Base-by-base conservation (phyloP, 64 coral and sea anemone genomes). In the Trachythela sp. region DNA sequence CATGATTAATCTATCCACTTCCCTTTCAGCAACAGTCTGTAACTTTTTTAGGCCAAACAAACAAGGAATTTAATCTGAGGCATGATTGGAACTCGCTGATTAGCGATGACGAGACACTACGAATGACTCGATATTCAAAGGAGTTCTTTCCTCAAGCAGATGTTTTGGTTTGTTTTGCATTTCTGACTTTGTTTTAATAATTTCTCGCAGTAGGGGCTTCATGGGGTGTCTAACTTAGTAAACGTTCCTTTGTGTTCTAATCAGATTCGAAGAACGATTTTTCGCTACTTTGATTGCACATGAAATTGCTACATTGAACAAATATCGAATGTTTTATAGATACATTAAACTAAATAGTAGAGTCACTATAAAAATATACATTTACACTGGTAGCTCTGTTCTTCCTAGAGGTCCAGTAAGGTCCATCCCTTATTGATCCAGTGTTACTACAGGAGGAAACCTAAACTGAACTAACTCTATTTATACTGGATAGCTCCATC, bases 1-100 rank as follows among this genome's bases (percentile, higher is more conserved):
- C 59, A 31, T 31, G 30, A 2, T n/a, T 26, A 64, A 24, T n/a
- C n/a, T n/a, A 8, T 20, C 26, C 26, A 26, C 26, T 64, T 64
- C 56, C 56, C 24, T 64, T 64, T 64, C 56, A 64, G 56, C 56
- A 64, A 64, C 15, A 27, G 8, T 64, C 75, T 80, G 26, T 30
- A 37, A 39, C 20, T 80, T 80, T 39, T 90, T 39, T 70, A 99
- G 96, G 96, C 30, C 95, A 99, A 95, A 89, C 91, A 48, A 99
- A 99, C 77, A 99, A 99, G 89, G 96, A 99, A 88, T 99, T 99
- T 60, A 99, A 99, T 71, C 83, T 99, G 2, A 93, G 93, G 0
- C 96, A 99, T 91, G 96, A 99, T 86, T 99, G 96, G 96, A 99
- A 99, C 33, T 99, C 96, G 0, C 93, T 99, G 10, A 88, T 99